phyloP scores from a whole-genome alignment of 2,888 invertebrate genomes.

The Ornithoptera alexandrae region DNA sequence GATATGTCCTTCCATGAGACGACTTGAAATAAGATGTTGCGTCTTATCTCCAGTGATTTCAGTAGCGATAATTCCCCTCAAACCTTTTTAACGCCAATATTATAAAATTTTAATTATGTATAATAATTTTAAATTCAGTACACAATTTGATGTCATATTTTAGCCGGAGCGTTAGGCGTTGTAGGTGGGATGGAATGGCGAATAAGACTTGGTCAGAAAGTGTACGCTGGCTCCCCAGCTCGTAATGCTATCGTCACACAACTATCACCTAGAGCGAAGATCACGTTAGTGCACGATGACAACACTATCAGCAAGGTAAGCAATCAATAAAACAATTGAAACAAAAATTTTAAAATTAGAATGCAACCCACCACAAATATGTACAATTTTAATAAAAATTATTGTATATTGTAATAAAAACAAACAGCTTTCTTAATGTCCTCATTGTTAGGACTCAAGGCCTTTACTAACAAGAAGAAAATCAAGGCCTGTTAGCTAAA shows the following conservation, averaged over 20 bases:
- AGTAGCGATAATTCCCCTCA: too few relatives aligned
- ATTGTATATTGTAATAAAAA: too few relatives aligned
- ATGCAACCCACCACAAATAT: neutral
- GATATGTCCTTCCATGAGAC: too few relatives aligned
- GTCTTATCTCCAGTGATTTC: too few relatives aligned
- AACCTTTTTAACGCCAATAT: too few relatives aligned
- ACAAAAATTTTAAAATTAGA: neutral
- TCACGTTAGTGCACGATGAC: constrained; percentile 67
- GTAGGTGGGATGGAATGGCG: constrained; percentile 75
- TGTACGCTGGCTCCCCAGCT: constrained; percentile 60
- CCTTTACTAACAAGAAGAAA: too few relatives aligned
- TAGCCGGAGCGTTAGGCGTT: constrained; percentile 72
- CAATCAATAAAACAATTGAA: neutral
- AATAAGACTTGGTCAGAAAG: constrained; percentile 63
- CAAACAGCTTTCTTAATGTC: too few relatives aligned
- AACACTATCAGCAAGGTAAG: constrained; percentile 63
- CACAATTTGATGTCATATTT: neutral
- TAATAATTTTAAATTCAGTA: neutral
- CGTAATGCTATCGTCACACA: constrained; percentile 66
- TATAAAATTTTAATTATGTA: too few relatives aligned
- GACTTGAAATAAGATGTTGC: too few relatives aligned
- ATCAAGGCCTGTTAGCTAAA: too few relatives aligned
- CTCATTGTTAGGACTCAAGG: too few relatives aligned
- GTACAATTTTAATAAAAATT: too few relatives aligned
- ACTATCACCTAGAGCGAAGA: constrained; percentile 66